These are phyloP conservation scores for Acanthiza pusilla DNA, from an alignment of 2,797 vertebrate species.

Conservation along the genomic window DNA sequence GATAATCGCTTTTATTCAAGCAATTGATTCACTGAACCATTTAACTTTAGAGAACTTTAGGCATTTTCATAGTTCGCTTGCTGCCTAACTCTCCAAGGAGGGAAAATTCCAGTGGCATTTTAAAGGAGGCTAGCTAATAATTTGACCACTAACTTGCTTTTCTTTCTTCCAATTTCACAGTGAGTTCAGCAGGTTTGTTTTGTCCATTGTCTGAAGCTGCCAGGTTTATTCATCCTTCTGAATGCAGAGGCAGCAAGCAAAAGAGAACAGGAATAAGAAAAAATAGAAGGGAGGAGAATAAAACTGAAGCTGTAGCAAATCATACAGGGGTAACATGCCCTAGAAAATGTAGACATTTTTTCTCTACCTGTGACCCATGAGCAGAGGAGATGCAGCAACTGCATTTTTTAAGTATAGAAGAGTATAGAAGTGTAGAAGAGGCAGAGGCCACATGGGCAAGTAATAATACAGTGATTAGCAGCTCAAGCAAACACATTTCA, in stretches of 20 bases:
- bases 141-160: background rate
- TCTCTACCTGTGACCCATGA: background rate
- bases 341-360: background rate
- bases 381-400: background rate
- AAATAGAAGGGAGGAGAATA: background rate
- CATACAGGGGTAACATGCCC: background rate
- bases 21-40: background rate
- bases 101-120: background rate
- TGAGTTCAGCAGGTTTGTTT: background rate
- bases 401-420: background rate
- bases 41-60: background rate
- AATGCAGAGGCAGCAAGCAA: background rate
- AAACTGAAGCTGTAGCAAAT: background rate
- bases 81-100: background rate
- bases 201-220: background rate
- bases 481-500: background rate
- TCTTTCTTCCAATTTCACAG: background rate
- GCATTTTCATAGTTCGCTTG: background rate
- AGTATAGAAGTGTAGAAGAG: background rate
- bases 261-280: background rate
- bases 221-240: background rate
- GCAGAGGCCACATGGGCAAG: background rate
- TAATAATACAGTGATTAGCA: background rate
- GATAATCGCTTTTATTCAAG: background rate
- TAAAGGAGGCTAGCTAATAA: background rate